A percentile compares a stretch with the other conserved stretches of the same genome.
phyloP scores from a whole-genome alignment of 1,140 invertebrate genomes.

The Trachelipus rathkii region DNA sequence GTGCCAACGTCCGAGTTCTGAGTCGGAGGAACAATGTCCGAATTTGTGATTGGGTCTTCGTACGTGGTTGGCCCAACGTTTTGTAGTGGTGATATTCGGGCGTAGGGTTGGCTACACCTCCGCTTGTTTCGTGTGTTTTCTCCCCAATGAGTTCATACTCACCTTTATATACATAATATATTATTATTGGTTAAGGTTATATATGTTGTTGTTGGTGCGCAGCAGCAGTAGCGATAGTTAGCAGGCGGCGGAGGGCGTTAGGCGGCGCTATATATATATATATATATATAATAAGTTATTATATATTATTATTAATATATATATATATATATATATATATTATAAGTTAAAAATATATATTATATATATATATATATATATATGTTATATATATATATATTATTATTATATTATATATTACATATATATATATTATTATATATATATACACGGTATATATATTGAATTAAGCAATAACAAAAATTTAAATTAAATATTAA shows the following conservation, averaged over 20 bases:
- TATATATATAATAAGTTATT: conserved; percentile 18
- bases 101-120: neutral
- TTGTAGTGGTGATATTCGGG: neutral
- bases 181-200: neutral
- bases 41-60: neutral
- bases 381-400: no score
- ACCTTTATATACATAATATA: neutral
- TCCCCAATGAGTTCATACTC: neutral
- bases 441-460: no score
- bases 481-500: no score
- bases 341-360: no score
- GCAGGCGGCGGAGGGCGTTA: no score
- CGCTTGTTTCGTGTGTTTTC: neutral
- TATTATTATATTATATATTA: no score
- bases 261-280: conserved; percentile 26
- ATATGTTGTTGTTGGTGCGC: no score
- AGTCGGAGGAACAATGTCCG: neutral
- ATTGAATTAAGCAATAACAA: neutral
- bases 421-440: neutral
- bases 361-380: no score
- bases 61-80: neutral
- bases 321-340: conserved; percentile 20
- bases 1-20: neutral
- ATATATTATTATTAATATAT: conserved; percentile 11
- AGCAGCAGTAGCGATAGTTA: no score